Conservation (phyloP, 2,797 vertebrate species). For the Falco biarmicus region DNA sequence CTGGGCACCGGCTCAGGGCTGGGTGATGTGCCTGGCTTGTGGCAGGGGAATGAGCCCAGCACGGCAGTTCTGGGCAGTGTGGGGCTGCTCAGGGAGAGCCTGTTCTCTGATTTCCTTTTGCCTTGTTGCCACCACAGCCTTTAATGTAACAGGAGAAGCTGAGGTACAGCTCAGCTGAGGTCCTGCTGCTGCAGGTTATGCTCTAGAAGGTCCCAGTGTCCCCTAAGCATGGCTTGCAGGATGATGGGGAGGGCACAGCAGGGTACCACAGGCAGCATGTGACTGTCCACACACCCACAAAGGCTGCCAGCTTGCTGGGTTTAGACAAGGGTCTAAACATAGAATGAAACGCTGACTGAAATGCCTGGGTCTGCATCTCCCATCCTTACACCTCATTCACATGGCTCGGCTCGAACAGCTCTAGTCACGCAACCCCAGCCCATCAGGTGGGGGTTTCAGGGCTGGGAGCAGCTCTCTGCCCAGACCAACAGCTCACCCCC, state of each 20-base stretch:
- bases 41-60: neutral
- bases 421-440: neutral
- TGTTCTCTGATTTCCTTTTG: neutral
- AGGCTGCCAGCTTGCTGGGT: neutral
- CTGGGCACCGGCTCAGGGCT: neutral
- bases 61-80: neutral
- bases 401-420: accelerated
- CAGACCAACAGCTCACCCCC: accelerated
- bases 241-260: neutral
- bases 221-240: neutral
- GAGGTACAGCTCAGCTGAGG: neutral
- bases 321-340: neutral
- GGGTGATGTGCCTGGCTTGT: neutral
- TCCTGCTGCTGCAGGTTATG: neutral
- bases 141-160: neutral
- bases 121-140: neutral
- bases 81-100: neutral
- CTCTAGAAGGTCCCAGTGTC: neutral
- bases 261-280: accelerated
- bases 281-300: accelerated
- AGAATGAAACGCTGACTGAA: neutral
- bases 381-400: neutral
- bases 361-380: neutral
- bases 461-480: neutral
- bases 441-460: neutral